Conservation (phyloP, 2,888 invertebrate species). For the Agrochola circellaris region DNA sequence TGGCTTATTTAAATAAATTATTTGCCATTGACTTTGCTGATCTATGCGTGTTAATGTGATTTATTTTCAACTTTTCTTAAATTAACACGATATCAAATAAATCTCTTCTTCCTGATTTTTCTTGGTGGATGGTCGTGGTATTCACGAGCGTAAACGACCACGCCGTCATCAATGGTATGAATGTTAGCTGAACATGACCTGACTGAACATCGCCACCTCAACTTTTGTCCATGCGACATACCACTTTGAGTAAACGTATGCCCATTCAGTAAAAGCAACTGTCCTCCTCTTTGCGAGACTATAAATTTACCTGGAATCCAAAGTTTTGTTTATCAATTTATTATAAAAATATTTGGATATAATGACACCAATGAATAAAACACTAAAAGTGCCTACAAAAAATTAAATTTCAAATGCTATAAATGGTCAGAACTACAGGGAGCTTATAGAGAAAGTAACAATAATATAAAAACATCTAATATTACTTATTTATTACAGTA, state of each 20-base stretch:
- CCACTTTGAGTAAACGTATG: conserved; percentile 63
- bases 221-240: conserved; percentile 55
- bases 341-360: not conserved
- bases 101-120: not conserved
- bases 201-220: conserved; percentile 72
- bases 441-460: not conserved
- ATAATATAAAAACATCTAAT: not conserved
- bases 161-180: conserved; percentile 65
- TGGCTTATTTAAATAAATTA: not conserved
- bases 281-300: conserved; percentile 52
- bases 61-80: not conserved
- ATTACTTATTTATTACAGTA: not conserved
- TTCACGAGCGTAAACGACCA: conserved; percentile 39
- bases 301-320: not conserved
- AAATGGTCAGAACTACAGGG: no score
- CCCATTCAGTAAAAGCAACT: conserved; percentile 66
- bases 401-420: not conserved
- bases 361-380: not conserved
- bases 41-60: not conserved
- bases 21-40: not conserved
- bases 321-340: not conserved
- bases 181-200: conserved; percentile 71
- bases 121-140: conserved; percentile 51
- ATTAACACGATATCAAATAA: not conserved
- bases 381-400: not conserved